Conservation (phyloP, 2,888 invertebrate species). For the Lamellibrachia satsuma region DNA sequence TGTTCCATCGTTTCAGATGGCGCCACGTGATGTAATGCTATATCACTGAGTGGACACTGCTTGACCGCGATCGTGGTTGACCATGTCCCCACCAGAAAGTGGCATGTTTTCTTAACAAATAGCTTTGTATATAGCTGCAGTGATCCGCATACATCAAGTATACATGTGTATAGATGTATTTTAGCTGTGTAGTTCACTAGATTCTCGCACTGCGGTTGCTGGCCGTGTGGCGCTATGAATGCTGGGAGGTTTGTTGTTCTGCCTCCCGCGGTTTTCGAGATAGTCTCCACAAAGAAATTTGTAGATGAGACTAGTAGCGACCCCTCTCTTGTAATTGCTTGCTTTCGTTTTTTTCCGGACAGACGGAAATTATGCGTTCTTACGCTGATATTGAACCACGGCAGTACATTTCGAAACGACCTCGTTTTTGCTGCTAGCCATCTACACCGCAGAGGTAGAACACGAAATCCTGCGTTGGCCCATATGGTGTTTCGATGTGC, state of each 20-base stretch:
- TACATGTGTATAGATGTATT: slow-evolving; percentile 10
- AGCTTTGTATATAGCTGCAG: slow-evolving; percentile 13
- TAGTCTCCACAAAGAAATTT: not conserved
- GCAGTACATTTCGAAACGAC: not conserved
- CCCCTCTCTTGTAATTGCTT: not conserved
- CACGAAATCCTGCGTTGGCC: not conserved
- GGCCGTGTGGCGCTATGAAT: not conserved
- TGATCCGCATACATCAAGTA: not conserved
- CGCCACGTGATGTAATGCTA: not conserved
- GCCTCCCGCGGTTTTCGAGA: not conserved
- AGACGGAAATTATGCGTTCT: not conserved
- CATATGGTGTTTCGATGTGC: slow-evolving; percentile 6
- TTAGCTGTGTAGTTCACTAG: slow-evolving; percentile 6
- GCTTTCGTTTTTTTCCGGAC: not conserved
- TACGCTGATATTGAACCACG: not conserved
- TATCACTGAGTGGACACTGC: not conserved
- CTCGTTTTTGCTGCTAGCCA: not conserved
- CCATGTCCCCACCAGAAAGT: not conserved
- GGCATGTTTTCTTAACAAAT: not conserved
- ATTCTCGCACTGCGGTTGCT: not conserved
- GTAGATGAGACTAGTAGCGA: slow-evolving; percentile 4
- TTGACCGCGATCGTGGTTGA: not conserved
- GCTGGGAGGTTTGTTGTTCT: not conserved
- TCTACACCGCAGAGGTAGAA: not conserved
- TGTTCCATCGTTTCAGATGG: not conserved